A percentile compares a stretch with the other conserved stretches of the same genome.
phyloP scores from a whole-genome alignment of 2,888 invertebrate genomes.

The Scaptomyza flava region DNA sequence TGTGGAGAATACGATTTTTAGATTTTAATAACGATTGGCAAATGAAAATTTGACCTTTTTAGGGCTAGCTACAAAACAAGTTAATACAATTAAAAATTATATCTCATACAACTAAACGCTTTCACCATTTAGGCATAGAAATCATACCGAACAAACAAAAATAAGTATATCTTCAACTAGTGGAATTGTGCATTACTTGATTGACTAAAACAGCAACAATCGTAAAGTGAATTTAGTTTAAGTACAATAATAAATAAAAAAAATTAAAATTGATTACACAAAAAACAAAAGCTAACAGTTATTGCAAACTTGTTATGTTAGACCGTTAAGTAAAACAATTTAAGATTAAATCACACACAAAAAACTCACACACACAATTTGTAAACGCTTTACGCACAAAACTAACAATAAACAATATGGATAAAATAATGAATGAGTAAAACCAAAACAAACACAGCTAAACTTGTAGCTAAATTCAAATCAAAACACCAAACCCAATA shows the following conservation, averaged over 20 bases:
- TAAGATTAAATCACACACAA: constrained; percentile 26
- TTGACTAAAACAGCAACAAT: constrained; percentile 41
- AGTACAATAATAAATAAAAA: constrained; percentile 52
- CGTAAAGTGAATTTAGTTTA: constrained; percentile 55
- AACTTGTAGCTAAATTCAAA: constrained; percentile 29
- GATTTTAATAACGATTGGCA: constrained; percentile 60
- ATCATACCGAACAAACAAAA: constrained; percentile 33
- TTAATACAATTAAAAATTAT: constrained; percentile 37
- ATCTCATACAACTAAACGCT: constrained; percentile 49
- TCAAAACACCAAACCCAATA: constrained; percentile 58
- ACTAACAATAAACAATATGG: constrained; percentile 9
- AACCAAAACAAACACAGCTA: constrained; percentile 20
- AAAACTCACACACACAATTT: constrained; percentile 40
- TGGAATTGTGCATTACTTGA: constrained; percentile 72
- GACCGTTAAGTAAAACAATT: constrained; percentile 61
- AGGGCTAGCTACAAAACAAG: constrained; percentile 30
- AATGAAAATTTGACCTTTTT: constrained; percentile 30
- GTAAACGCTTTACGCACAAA: constrained; percentile 65
- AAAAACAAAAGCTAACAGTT: constrained; percentile 31
- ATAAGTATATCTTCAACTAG: constrained; percentile 56
- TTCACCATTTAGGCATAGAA: constrained; percentile 57
- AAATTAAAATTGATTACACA: constrained; percentile 12
- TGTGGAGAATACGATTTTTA: constrained; percentile 62
- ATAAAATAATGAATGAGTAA: constrained; percentile 24
- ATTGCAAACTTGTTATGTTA: constrained; percentile 73